Evolutionary conservation across 2,113 vertebrate species (phyloP), one percentile per base, ranked within the genome.

Genomic region (Bufo bufo): DNA sequence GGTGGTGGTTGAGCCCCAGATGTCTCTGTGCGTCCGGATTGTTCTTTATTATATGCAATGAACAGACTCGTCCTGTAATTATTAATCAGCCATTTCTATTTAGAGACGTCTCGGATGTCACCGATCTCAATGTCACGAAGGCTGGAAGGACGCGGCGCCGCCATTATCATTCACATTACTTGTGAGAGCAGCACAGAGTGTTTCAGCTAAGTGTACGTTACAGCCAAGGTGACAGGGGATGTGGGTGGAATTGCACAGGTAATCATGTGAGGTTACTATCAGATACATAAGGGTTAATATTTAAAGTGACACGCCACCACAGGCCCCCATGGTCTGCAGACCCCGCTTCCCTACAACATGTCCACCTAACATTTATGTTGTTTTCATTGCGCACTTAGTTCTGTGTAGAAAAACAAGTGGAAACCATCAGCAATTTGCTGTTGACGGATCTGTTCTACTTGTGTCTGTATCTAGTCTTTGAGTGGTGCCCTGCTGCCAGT

Each of bases 41-140:
- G 84, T 75, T 75, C 85, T 4, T 11, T 52, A 79, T 86, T 79
- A 86, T 79, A 79, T 69, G 85, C 85, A 69, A 86, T 79, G 79
- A 86, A 81, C 72, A 81, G 77, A 81, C 77, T 19, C 33, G 54
- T 77, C 63, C 19, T 3, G 63, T 87, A 87, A 87, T 87, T 87
- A 87, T 87, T 87, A 87, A 87, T 87, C 85, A 87, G 85, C 50
- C 54, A 33, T 87, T 80, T 87, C 85, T 87, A 79, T 87, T 81
- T 56, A 79, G 71, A 79, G 56, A n/a, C 3, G 74, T 61, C 43
- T 66, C 65, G 74, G 84, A 56, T 23, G 43, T 69, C 33, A 87
- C 71, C 77, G 54, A 16, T 63, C 52, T 87, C 85, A 87, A 87
- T 69, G 85, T 80, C 85, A 81, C 33, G 3, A 0, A 20, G 17